A percentile compares a stretch with the other conserved stretches of the same genome.
These are phyloP conservation scores for Oreochromis mossambicus DNA, from an alignment of 2,797 vertebrate genomes.

Conservation along the genomic window DNA sequence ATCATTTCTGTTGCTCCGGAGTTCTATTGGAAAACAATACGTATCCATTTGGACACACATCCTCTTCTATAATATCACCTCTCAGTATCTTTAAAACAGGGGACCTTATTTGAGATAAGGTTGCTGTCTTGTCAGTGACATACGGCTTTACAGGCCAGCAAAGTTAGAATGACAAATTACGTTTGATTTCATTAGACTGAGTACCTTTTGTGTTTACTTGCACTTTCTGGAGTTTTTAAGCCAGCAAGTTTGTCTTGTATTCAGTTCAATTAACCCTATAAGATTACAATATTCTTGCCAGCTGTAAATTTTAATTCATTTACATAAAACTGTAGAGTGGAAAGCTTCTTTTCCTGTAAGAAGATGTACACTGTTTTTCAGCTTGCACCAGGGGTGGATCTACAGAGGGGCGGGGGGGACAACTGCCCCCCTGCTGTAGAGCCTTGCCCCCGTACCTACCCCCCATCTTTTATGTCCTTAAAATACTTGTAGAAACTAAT, in stretches of 20 bases:
- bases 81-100: neutral
- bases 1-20: neutral
- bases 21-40: constrained; percentile 13
- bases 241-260: neutral
- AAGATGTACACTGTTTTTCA: neutral
- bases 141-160: neutral
- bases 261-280: neutral
- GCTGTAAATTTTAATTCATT: neutral
- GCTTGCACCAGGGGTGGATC: neutral
- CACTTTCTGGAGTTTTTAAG: neutral
- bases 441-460: neutral
- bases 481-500: neutral
- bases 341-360: neutral
- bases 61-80: neutral
- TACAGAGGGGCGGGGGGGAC: neutral
- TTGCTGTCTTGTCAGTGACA: constrained; percentile 4
- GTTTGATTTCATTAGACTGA: neutral
- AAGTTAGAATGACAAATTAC: constrained; percentile 7
- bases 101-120: neutral
- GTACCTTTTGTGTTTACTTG: neutral
- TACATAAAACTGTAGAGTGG: neutral
- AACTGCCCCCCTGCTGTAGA: neutral
- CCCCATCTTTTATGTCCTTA: neutral
- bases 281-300: neutral
- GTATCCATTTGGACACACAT: neutral